phyloP scores from a whole-genome alignment of 2,113 vertebrate species.

The Columba janthina region DNA sequence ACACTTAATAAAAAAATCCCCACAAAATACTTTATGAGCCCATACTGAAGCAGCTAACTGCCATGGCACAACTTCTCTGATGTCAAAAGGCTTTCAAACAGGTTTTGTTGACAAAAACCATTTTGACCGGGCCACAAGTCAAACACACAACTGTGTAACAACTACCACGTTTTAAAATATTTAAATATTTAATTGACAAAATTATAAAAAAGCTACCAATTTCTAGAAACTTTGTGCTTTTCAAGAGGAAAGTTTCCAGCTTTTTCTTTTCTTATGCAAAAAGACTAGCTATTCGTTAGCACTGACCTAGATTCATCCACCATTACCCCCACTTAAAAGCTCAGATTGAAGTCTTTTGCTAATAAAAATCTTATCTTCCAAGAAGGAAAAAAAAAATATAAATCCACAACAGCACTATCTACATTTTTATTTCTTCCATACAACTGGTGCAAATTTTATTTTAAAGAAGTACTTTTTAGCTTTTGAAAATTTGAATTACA shows the following conservation, averaged over 20 bases:
- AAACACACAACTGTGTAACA: neutral
- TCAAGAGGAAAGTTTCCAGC: neutral
- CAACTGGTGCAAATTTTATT: neutral
- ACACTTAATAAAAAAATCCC: neutral
- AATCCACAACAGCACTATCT: neutral
- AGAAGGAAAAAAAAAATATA: neutral
- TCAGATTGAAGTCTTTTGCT: neutral
- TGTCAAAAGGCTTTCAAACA: neutral
- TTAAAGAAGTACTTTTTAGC: neutral
- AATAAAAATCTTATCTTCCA: neutral
- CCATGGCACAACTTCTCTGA: neutral
- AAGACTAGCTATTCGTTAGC: neutral
- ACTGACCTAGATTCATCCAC: neutral
- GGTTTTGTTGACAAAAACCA: neutral
- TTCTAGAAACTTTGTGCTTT: neutral
- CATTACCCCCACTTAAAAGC: neutral
- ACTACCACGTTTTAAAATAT: rapidly evolving
- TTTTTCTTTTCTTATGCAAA: neutral
- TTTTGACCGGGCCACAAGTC: neutral
- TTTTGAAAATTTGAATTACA: neutral
- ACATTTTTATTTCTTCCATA: neutral
- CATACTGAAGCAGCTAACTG: neutral
- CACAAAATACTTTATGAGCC: neutral
- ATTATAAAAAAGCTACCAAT: neutral
- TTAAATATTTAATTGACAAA: neutral